Base-by-base conservation (phyloP, 2,888 invertebrate genomes). In the Lamellibrachia satsuma region DNA sequence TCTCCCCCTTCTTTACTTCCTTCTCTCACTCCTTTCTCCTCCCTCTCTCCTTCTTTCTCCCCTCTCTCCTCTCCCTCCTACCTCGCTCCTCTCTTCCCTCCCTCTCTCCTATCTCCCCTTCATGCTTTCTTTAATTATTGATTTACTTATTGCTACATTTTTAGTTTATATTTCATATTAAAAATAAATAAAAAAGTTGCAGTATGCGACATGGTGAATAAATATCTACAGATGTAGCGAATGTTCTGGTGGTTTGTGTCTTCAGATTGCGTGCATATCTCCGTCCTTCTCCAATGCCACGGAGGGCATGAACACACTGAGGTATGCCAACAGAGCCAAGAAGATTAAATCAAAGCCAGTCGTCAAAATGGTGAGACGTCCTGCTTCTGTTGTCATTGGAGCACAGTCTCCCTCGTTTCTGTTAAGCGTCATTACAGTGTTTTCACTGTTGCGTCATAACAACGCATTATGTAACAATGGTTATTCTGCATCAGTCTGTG, bases 271-370 rank as follows among this genome's bases (percentile, higher is more conserved):
- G 1, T 99, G 99, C 95, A 98, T 99, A 94, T 98, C 99, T 0
- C 99, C 99, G 0, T 98, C 98, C 0, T 97, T 97, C 95, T 98
- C 98, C 0, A 99, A 99, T 96, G 97, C 98, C 92, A 97, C 97
- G 75, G 99, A 99, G 96, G 98, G 98, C 0, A 96, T 99, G 93
- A 99, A 98, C 96, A 99, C 99, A 0, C 97, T 99, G 39, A 97
- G 99, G 51, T 99, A 99, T 97, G 99, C 99, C 0, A 98, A 98
- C 0, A 97, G 99, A 94, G 98, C 99, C 0, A 99, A 99, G 97
- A 98, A 98, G 96, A 99, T 99, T 94, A 98, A 98, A 95, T 98
- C 98, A 0, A 99, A 98, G 96, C 99, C 99, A 0, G 98, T 99
- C 39, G 98, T 99, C 52, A 98, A 98, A 96, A 99, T 99, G 98